Conservation (phyloP, 1,140 invertebrate species). For the Diachasma alloeum region DNA sequence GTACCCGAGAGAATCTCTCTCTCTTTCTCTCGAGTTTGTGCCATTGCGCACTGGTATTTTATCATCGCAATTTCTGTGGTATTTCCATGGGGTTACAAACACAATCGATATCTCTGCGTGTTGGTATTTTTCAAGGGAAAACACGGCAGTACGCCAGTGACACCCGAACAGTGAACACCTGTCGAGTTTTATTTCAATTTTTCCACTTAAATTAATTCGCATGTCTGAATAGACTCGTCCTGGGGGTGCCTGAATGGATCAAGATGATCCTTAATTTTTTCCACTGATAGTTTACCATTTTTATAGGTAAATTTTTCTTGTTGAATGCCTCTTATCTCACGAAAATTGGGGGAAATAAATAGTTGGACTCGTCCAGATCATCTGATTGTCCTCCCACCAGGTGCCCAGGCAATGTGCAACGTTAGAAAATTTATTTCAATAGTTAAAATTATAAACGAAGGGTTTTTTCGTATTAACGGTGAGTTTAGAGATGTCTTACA, state of each 20-base stretch:
- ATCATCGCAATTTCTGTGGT: background rate
- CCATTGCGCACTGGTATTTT: conserved; percentile 1
- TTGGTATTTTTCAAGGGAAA: background rate
- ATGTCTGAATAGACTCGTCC: background rate
- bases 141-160: background rate
- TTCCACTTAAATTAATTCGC: background rate
- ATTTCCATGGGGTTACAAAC: background rate
- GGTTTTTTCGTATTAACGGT: background rate
- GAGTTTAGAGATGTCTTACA: conserved; percentile 61
- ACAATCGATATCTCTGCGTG: conserved; percentile 3
- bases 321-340: no score
- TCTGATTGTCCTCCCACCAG: no score
- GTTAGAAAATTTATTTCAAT: background rate
- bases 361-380: no score
- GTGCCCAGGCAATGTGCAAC: background rate
- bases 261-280: no score
- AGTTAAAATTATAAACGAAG: background rate
- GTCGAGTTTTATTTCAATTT: no score
- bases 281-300: no score
- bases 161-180: background rate
- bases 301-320: no score
- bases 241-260: no score
- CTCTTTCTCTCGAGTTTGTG: background rate
- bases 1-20: background rate
- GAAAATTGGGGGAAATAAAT: no score